Evolutionary conservation across 2,113 vertebrate species (phyloP), one percentile per base, ranked within the genome.

Genomic region (Bucco capensis): DNA sequence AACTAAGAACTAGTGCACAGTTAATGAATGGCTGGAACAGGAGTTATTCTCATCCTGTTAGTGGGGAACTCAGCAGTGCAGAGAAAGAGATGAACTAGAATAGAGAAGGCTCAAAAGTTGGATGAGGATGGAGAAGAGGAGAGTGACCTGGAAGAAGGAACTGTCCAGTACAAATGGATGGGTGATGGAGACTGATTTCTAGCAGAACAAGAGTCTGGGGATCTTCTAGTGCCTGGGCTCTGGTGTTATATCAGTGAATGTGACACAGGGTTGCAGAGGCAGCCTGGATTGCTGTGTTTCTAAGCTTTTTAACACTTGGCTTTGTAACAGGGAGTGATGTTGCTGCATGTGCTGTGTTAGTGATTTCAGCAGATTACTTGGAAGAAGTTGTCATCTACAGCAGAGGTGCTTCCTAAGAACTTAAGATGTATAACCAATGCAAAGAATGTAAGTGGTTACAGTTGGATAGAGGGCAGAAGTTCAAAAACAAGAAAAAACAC

Each of bases 131-230:
- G 61, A 71, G 69, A 27, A 91, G 60, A 31, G 77, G 56, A 76
- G 70, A 49, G 42, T 37, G 79, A 74, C 30, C 65, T 67, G 83
- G 50, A 62, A 24, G 19, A 71, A 31, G 73, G 76, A 86, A 24
- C 61, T 30, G 8, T 53, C 37, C 0, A 0, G 67, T 65, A 25
- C 40, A 40, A 13, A 14, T 1, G 8, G 60, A 49, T 0, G 0
- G 25, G 7, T 72, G 57, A 8, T 21, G 56, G 64, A 61, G 31
- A 11, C 27, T 1, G 10, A 16, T 40, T 66, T 83, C 66, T 70
- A 86, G 42, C 90, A 88, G 90, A 40, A 61, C 0, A 1, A 28
- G 46, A 50, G 0, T 0, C 64, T 73, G 88, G 46, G 47, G 37
- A 40, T 73, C 50, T 90, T 4, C 10, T 22, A 38, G 83, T 85